Evolutionary conservation across 2,888 invertebrate species (phyloP).

Genomic region (Odontomyia ornata): DNA sequence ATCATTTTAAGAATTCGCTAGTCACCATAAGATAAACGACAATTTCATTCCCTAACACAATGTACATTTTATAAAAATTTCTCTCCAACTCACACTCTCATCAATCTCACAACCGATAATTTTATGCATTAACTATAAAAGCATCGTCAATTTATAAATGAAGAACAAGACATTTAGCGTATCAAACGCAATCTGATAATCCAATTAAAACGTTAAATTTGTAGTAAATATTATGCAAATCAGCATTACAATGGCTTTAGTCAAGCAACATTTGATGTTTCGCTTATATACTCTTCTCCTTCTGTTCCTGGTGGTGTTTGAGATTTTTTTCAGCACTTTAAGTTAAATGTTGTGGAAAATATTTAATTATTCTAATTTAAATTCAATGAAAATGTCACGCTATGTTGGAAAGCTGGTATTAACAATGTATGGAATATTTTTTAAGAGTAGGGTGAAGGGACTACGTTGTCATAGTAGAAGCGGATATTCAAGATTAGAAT

Average conservation of each 20-base stretch:
- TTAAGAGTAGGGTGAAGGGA: too few relatives aligned
- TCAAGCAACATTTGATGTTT: slow-evolving; percentile 6
- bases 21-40: too few relatives aligned
- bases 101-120: neutral
- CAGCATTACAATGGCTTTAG: slow-evolving; percentile 24
- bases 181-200: slow-evolving; percentile 36
- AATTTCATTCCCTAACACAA: too few relatives aligned
- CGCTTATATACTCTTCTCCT: neutral
- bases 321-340: slow-evolving; percentile 15
- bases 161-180: slow-evolving; percentile 32
- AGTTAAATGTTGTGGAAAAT: slow-evolving; percentile 38
- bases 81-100: too few relatives aligned
- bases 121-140: slow-evolving; percentile 49
- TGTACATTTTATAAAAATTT: too few relatives aligned
- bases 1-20: too few relatives aligned
- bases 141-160: slow-evolving; percentile 20
- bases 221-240: slow-evolving; percentile 41
- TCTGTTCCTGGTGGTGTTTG: neutral
- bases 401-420: neutral
- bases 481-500: too few relatives aligned
- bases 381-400: slow-evolving; percentile 8
- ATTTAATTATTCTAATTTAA: slow-evolving; percentile 41
- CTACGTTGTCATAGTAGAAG: too few relatives aligned
- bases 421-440: too few relatives aligned
- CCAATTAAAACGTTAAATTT: slow-evolving; percentile 41